Base-by-base conservation (phyloP, 2,888 invertebrate species). In the Hirudinaria manillensis region DNA sequence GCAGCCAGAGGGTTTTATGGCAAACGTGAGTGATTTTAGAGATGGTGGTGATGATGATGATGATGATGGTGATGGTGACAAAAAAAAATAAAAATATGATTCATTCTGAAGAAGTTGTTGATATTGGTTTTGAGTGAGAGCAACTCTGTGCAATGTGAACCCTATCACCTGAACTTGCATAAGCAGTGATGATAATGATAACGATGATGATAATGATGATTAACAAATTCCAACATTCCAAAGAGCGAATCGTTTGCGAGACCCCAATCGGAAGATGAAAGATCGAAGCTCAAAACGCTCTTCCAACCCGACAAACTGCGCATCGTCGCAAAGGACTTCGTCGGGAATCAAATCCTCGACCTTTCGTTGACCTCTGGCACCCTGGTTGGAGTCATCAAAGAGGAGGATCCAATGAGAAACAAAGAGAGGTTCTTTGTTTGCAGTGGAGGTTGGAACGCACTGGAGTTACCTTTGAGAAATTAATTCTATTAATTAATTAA, bases 351-450 rank as follows among this genome's bases (percentile, higher is more conserved):
- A 65, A 82, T 86, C 0, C 81, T 83, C 76, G 85, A 85, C 75
- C 77, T 85, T n/a, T 76, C 78, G 19, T 79, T 84, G 38, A 75
- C 77, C 34, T 81, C 81, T 75, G 89, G 88, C 19, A 87, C 87
- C 70, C 78, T 89, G 45, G 87, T 89, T 0, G 89, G 87, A 13
- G 87, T 89, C 3, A 87, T 89, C 74, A 88, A 89, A 79, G 86
- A 87, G 68, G 87, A 88, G 78, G 88, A 89, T 82, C 89, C 89
- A 0, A 87, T 88, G 86, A 89, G 89, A 6, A 86, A 87, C 80
- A 81, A 85, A 51, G 82, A 85, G 0, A 83, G 87, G 55, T 89
- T 89, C 89, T 89, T 87, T 80, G 88, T 89, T 29, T 89, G 89
- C 80, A 87, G 87, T 81, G 89, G 89, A 80, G 83, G 87, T 82